These are phyloP conservation scores for Intoshia linei DNA, from an alignment of 1,140 invertebrate species.

Conservation along the genomic window DNA sequence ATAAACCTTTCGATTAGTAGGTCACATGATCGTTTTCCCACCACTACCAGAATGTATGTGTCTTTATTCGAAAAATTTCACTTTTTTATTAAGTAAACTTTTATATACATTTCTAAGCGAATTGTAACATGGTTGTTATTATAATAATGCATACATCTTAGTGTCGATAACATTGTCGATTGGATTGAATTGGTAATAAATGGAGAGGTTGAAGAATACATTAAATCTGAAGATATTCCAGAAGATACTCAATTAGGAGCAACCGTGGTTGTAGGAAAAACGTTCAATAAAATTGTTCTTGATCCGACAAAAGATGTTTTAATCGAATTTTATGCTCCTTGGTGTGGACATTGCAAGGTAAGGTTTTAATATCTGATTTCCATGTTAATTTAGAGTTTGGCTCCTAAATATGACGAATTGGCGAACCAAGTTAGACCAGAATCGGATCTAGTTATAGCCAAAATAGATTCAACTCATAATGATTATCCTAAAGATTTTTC, in stretches of 20 bases:
- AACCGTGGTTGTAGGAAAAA: slow-evolving; percentile 56
- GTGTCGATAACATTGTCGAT: too few relatives aligned
- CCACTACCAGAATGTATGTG: too few relatives aligned
- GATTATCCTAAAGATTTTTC: too few relatives aligned
- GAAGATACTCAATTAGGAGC: slow-evolving; percentile 8
- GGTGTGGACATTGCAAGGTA: slow-evolving; percentile 96
- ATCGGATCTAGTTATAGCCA: slow-evolving; percentile 51
- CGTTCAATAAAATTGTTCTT: slow-evolving; percentile 69
- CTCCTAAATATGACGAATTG: slow-evolving; percentile 65
- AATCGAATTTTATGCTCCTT: slow-evolving; percentile 86
- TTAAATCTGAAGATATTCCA: neutral
- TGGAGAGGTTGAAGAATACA: too few relatives aligned
- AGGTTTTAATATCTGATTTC: too few relatives aligned
- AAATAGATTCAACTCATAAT: slow-evolving; percentile 90
- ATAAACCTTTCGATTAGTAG: too few relatives aligned
- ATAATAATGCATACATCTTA: too few relatives aligned
- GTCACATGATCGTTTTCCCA: too few relatives aligned
- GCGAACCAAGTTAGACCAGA: slow-evolving; percentile 46
- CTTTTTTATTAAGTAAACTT: too few relatives aligned
- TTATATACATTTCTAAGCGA: neutral
- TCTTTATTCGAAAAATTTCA: too few relatives aligned
- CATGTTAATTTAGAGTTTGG: slow-evolving; percentile 42
- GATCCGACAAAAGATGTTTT: slow-evolving; percentile 65
- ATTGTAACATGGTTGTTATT: too few relatives aligned
- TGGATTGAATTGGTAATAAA: too few relatives aligned